A percentile compares a stretch with the other conserved stretches of the same genome.
Evolutionary conservation across 1,140 invertebrate species (phyloP).

Genomic region (Neodiprion pinetum): DNA sequence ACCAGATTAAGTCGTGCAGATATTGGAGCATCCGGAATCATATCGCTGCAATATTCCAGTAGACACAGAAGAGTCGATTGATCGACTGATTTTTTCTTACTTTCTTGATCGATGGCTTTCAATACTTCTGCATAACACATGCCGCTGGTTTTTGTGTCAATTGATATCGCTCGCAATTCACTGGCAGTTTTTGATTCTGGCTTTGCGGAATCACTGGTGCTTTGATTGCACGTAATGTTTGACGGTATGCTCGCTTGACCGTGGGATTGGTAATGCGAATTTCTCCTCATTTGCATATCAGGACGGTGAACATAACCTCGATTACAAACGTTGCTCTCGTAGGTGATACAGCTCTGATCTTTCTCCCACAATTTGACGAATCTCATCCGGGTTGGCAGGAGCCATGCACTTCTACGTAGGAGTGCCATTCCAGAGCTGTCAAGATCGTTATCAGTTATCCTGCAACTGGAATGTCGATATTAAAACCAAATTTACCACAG

Average conservation of each 20-base stretch:
- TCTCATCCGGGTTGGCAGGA: not conserved
- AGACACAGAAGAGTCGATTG: conserved; percentile 11
- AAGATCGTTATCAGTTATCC: not conserved
- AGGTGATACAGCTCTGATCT: not conserved
- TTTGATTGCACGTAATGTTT: no score
- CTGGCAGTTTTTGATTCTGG: not conserved
- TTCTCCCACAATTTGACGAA: not conserved
- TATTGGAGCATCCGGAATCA: conserved; percentile 12
- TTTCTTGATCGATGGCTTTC: not conserved
- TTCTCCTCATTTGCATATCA: not conserved
- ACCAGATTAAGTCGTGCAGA: conserved; percentile 19
- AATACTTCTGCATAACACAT: not conserved
- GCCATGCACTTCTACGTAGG: not conserved
- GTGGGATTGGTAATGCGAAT: not conserved
- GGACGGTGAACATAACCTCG: not conserved
- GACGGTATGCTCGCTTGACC: no score
- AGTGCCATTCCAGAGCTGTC: not conserved
- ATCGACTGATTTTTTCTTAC: not conserved
- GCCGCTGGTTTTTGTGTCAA: not conserved
- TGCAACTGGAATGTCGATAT: not conserved
- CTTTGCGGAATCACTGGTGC: no score
- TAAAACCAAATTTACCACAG: not conserved
- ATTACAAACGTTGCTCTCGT: not conserved
- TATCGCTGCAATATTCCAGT: conserved; percentile 32
- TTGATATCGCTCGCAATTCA: no score